phyloP scores from a whole-genome alignment of 2,888 invertebrate species.

The Mimumesa dahlbomi region DNA sequence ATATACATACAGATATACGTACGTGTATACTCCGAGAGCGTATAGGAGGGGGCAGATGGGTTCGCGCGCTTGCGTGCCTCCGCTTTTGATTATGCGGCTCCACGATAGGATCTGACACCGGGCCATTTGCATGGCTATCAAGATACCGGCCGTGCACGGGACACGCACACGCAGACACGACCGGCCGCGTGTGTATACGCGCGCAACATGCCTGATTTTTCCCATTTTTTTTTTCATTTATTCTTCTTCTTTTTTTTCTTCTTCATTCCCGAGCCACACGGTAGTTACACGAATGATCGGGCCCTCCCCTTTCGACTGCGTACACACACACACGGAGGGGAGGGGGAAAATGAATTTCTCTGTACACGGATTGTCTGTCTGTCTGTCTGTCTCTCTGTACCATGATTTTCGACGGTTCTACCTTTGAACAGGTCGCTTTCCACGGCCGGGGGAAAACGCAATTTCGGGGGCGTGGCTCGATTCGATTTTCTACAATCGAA shows the following conservation, averaged over 20 bases:
- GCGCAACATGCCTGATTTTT: conserved; percentile 38
- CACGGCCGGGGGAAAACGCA: no score
- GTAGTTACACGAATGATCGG: conserved; percentile 39
- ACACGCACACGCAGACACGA: conserved; percentile 27
- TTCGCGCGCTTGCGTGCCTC: conserved; percentile 55
- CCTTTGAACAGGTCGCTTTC: no score
- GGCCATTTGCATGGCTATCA: conserved; percentile 63
- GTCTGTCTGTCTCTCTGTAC: no score
- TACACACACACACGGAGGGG: no score
- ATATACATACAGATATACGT: no score
- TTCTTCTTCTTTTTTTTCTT: background rate
- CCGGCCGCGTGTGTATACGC: background rate
- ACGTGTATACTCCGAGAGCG: background rate
- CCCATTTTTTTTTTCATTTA: conserved; percentile 2
- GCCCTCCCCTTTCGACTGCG: conserved; percentile 8
- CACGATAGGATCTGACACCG: conserved; percentile 62
- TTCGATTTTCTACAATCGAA: no score
- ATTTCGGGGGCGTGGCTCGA: no score
- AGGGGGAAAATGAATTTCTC: conserved; percentile 6
- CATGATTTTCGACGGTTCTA: no score
- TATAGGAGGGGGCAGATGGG: conserved; percentile 46
- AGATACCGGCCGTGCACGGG: conserved; percentile 55
- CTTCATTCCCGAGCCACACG: background rate
- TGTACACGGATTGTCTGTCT: no score
- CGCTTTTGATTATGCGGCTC: conserved; percentile 54